Conservation (phyloP, 2,113 vertebrate genomes). For the Paramormyrops kingsleyae region DNA sequence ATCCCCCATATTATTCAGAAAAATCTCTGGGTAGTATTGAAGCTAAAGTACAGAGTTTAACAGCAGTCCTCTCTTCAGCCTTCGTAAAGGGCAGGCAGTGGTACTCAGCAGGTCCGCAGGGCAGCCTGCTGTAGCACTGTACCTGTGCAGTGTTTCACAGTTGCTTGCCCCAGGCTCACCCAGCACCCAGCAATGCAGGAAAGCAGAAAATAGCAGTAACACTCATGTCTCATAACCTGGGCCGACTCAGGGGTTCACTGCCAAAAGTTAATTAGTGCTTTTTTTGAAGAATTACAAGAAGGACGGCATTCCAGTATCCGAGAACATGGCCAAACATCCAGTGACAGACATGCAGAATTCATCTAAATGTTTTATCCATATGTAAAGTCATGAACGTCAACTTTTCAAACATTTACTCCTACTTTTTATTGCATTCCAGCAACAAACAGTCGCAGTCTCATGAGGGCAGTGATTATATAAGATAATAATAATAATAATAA, state of each 20-base stretch:
- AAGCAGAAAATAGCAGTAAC: not conserved
- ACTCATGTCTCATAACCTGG: not conserved
- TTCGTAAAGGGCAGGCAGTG: not conserved
- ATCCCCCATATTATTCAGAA: not conserved
- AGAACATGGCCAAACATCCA: not conserved
- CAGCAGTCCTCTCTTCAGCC: not conserved
- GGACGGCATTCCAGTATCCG: not conserved
- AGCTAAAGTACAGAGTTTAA: not conserved
- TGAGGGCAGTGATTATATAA: not conserved
- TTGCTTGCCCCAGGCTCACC: not conserved
- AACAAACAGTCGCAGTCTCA: not conserved
- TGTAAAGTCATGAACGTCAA: not conserved
- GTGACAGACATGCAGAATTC: not conserved
- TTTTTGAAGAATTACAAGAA: not conserved
- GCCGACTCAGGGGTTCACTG: not conserved
- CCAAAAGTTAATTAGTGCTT: not conserved
- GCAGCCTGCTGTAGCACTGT: not conserved
- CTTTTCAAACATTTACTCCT: not conserved
- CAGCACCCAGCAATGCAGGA: not conserved
- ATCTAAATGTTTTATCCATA: not conserved
- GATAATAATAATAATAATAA: too few species aligned
- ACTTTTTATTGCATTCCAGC: not conserved
- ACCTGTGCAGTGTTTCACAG: not conserved
- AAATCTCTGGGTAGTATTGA: not conserved
- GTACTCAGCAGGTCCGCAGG: not conserved